Conservation (phyloP, 2,888 invertebrate genomes). For the Hemicrepidius hirtus region DNA sequence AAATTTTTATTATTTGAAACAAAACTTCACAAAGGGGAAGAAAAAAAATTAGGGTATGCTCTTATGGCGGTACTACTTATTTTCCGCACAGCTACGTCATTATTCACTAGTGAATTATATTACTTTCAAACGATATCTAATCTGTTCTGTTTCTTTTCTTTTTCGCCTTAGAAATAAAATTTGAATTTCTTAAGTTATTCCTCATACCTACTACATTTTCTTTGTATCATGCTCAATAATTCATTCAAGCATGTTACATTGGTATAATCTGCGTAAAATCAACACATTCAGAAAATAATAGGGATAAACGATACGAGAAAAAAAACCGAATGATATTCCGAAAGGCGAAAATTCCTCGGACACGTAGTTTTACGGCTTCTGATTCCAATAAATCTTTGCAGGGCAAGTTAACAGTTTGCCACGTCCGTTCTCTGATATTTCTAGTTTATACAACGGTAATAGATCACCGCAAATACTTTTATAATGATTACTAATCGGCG, state of each 20-base stretch:
- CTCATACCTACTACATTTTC: too few species aligned
- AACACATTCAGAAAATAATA: slow-evolving; percentile 13
- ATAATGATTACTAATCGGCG: slow-evolving; percentile 28
- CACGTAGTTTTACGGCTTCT: slow-evolving; percentile 16
- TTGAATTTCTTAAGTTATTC: too few species aligned
- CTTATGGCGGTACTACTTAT: too few species aligned
- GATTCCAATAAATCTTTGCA: slow-evolving; percentile 27
- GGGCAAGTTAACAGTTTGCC: slow-evolving; percentile 24
- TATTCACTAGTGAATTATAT: too few species aligned
- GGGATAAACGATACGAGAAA: slow-evolving; percentile 3
- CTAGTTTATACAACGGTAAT: slow-evolving; percentile 34
- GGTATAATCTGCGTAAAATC: slow-evolving; percentile 3
- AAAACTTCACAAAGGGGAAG: too few species aligned
- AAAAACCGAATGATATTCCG: neutral
- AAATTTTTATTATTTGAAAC: too few species aligned
- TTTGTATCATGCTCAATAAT: too few species aligned
- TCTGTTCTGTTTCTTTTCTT: too few species aligned
- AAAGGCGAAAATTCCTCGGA: slow-evolving; percentile 22
- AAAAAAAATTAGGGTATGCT: too few species aligned
- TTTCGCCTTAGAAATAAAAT: too few species aligned
- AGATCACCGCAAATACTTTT: slow-evolving; percentile 32
- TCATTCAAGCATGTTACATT: neutral
- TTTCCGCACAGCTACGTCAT: too few species aligned
- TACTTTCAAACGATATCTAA: too few species aligned
- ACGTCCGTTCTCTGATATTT: slow-evolving; percentile 25